Conservation (phyloP, 2,888 invertebrate genomes). For the Drosophila paucipuncta region DNA sequence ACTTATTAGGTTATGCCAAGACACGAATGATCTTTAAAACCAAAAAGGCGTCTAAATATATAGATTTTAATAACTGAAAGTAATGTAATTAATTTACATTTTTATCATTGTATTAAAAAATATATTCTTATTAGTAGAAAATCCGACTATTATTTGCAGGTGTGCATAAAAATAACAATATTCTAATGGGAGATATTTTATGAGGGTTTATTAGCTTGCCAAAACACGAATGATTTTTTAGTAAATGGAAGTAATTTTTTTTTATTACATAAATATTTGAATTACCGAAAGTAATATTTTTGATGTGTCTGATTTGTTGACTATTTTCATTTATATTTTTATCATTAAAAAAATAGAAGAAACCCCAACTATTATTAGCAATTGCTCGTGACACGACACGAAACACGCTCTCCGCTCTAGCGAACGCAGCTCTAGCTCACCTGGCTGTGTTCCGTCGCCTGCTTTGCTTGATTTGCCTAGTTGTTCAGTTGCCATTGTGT, state of each 20-base stretch:
- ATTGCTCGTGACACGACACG: slow-evolving; percentile 17
- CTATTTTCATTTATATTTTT: background rate
- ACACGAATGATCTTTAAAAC: too few relatives aligned
- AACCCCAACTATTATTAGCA: background rate
- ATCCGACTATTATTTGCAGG: too few relatives aligned
- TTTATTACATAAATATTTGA: background rate
- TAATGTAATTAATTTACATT: background rate
- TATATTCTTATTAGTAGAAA: background rate
- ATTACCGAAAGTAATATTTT: background rate
- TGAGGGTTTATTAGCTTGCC: background rate
- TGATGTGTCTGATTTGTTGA: background rate
- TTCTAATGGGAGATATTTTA: background rate
- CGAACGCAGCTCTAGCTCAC: slow-evolving; percentile 24
- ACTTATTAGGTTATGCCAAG: too few relatives aligned
- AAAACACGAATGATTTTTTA: background rate
- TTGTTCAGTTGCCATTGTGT: slow-evolving; percentile 66
- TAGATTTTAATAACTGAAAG: background rate
- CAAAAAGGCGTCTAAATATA: background rate
- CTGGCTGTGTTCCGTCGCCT: slow-evolving; percentile 40
- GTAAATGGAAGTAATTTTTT: background rate
- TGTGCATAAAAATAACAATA: background rate
- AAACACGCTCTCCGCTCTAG: slow-evolving; percentile 15
- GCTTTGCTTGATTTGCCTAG: slow-evolving; percentile 29
- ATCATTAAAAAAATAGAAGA: background rate
- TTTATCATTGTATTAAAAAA: background rate